Conservation (phyloP, 2,797 vertebrate species). For the Masticophis lateralis region DNA sequence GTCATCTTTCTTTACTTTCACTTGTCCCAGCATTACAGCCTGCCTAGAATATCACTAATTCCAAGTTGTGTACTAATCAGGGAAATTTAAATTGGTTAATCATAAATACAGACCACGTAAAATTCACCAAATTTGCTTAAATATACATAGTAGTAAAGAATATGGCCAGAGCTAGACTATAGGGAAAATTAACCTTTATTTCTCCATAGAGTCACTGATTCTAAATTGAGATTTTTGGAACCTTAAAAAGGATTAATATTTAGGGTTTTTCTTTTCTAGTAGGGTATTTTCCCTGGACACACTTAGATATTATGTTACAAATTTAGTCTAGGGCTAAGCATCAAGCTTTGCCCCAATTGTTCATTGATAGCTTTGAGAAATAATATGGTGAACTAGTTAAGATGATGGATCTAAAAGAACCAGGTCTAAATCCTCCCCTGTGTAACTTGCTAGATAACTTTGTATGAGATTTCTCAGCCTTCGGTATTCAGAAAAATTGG, state of each 20-base stretch:
- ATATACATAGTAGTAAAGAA: neutral
- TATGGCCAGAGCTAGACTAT: neutral
- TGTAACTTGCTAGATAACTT: neutral
- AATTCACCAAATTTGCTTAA: neutral
- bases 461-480: neutral
- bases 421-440: neutral
- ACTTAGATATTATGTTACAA: neutral
- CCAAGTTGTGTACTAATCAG: neutral
- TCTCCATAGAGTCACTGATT: neutral
- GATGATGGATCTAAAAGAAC: neutral
- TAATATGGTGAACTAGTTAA: neutral
- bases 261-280: neutral
- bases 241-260: neutral
- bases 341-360: neutral
- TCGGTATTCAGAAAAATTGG: neutral
- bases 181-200: neutral
- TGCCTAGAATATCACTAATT: neutral
- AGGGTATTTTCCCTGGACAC: neutral
- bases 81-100: neutral
- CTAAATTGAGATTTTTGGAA: neutral
- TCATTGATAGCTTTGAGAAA: neutral
- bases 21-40: neutral
- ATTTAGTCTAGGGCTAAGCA: neutral
- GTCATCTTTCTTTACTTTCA: neutral
- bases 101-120: neutral